Percentiles rank a stretch among this genome's conserved stretches.
Evolutionary conservation across 2,113 vertebrate genomes (phyloP).

Genomic region (Phycodurus eques): DNA sequence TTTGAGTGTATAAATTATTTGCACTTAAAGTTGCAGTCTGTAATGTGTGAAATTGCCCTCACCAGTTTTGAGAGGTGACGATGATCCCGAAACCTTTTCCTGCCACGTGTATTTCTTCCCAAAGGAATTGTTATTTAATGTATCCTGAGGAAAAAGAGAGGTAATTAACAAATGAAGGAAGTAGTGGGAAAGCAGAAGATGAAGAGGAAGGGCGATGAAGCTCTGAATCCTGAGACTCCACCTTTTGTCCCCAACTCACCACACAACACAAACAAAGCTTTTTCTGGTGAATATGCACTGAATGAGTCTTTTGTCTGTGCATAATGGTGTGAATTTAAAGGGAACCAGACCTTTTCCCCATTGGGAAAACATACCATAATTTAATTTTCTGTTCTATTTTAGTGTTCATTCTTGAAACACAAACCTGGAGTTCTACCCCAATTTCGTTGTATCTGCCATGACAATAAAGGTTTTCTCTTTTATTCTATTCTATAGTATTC

Average conservation of each 20-base stretch:
- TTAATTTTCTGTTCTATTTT: background rate
- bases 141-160: slow-evolving; percentile 79
- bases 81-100: slow-evolving; percentile 91
- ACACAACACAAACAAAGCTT: slow-evolving; percentile 54
- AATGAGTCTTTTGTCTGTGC: slow-evolving; percentile 59
- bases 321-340: slow-evolving; percentile 57
- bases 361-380: slow-evolving; percentile 8
- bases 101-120: slow-evolving; percentile 99
- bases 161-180: slow-evolving; percentile 14
- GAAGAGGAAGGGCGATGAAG: slow-evolving; percentile 3
- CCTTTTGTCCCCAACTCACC: slow-evolving; percentile 21
- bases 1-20: background rate
- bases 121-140: slow-evolving; percentile 96
- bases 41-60: slow-evolving; percentile 38
- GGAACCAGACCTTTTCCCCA: slow-evolving; percentile 52
- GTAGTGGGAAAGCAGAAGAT: slow-evolving; percentile 16
- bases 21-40: background rate
- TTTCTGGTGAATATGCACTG: slow-evolving; percentile 57
- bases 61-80: slow-evolving; percentile 94
- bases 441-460: background rate
- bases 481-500: background rate
- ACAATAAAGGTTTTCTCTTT: background rate
- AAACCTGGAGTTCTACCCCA: background rate
- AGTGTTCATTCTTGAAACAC: background rate
- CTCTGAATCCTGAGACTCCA: slow-evolving; percentile 35